Evolutionary conservation across 37 sponge, comb jelly and placozoan species (phyloP).

Genomic region (Halisarca cf. caerulea): DNA sequence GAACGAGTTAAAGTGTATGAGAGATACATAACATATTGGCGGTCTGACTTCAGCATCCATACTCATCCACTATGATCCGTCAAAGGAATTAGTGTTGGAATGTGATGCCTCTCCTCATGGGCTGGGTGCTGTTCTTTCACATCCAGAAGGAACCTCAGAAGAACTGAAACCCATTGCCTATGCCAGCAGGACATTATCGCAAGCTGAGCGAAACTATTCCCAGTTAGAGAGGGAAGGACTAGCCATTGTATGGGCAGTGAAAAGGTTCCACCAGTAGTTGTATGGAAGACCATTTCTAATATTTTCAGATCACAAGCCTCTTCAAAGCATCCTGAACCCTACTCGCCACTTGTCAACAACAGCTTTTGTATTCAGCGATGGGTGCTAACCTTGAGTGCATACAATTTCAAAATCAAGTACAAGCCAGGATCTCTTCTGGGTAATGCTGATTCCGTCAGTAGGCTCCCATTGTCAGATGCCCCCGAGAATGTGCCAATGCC

Average conservation of each 20-base stretch:
- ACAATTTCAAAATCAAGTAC: conserved; percentile 33
- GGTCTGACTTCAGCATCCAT: not conserved
- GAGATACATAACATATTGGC: too few species aligned
- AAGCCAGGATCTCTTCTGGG: conserved; percentile 17
- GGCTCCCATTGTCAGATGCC: conserved; percentile 13
- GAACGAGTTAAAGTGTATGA: too few species aligned
- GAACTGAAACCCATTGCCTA: not conserved
- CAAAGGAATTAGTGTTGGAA: not conserved
- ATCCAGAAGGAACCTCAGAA: not conserved
- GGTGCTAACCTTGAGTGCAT: conserved; percentile 28
- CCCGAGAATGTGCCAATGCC: not conserved
- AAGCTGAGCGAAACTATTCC: not conserved
- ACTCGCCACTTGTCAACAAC: not conserved
- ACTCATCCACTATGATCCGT: not conserved
- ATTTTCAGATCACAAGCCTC: not conserved
- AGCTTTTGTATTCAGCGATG: conserved; percentile 20
- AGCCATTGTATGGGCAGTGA: not conserved
- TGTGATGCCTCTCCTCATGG: not conserved
- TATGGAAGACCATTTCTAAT: not conserved
- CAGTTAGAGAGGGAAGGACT: not conserved
- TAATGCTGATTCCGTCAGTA: conserved; percentile 50
- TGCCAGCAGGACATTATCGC: not conserved
- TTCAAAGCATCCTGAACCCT: not conserved
- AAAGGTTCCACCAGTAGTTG: not conserved
- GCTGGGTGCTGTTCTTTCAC: not conserved